Evolutionary conservation across 2,888 invertebrate species (phyloP), one percentile per base, ranked within the genome.

Genomic region (Lomographa bimaculata): DNA sequence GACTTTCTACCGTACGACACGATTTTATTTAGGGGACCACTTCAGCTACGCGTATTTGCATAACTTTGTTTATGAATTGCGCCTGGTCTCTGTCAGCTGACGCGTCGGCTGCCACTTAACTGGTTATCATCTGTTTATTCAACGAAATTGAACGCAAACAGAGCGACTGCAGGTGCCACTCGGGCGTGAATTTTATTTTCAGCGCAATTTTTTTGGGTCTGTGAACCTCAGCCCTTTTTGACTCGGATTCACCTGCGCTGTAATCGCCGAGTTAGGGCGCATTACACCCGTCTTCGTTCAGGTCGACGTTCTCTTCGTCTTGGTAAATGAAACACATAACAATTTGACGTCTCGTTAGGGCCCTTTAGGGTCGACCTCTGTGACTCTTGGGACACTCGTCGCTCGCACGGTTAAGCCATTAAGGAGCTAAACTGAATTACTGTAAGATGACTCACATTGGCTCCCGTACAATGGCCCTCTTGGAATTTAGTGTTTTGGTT

Each of bases 61-160:
- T 70, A 63, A 68, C 64, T 63, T 64, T 73, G 66, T 71, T 69
- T 68, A 71, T 67, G 63, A 66, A 60, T 61, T 62, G 61, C 46
- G 52, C 38, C 45, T 56, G 62, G 47, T 50, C 54, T 57, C 51
- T 60, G 59, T 62, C 63, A 56, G 56, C 54, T 42, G 56, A 40
- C 58, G 55, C 50, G 53, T 35, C 46, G 32, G 35, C 57, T 54
- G 54, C 48, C 64, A 61, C 65, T 67, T 63, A 64, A 50, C 55
- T 52, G 56, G 54, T 49, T 66, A 61, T 65, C 48, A 65, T 57
- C 55, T 64, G 64, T 70, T 64, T 71, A 58, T 55, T 60, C 53
- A 57, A 57, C 48, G 47, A 48, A 60, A 71, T 65, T 54, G 48
- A 64, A 65, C 19, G 57, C 51, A 60, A 65, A 62, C 60, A 54